Evolutionary conservation across 2,888 invertebrate species (phyloP), one percentile per base, ranked within the genome.

Genomic region (Lepetodrilus schrolli): DNA sequence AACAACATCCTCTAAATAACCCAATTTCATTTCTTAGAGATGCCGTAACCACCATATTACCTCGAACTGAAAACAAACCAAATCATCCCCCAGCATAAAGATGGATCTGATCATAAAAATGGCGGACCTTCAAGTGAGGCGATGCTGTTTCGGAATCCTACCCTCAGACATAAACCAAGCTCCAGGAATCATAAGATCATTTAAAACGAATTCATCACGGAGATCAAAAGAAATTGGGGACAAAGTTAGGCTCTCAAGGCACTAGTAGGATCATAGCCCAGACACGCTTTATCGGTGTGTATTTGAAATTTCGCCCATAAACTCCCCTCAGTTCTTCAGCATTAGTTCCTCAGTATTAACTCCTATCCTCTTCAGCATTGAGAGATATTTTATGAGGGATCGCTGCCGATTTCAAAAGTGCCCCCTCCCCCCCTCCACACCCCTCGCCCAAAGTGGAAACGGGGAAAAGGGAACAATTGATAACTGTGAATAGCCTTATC

Each of bases 1-100:
- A n/a, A n/a, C n/a, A n/a, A n/a, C n/a, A n/a, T n/a, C n/a, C n/a
- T n/a, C n/a, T n/a, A n/a, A n/a, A n/a, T n/a, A n/a, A n/a, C n/a
- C n/a, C n/a, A n/a, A n/a, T n/a, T n/a, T n/a, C n/a, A n/a, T n/a
- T n/a, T n/a, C n/a, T n/a, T n/a, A n/a, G n/a, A n/a, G n/a, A n/a
- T n/a, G n/a, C n/a, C n/a, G n/a, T n/a, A 17, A 21, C 48, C 4
- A 5, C 48, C 17, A 48, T 48, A 48, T 20, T n/a, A n/a, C 17
- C 17, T n/a, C 4, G n/a, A 58, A 34, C 30, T 23, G 30, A 58
- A 58, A 58, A 34, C 58, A 58, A 51, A 58, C 58, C 58, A 23
- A 58, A 58, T 58, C 34, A 58, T 43, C 58, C n/a, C 30, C 58
- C 2, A 58, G 20, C 34, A n/a, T 13, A 30, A 58, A 30, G 58